Evolutionary conservation across 2,113 vertebrate genomes (phyloP).

Genomic region (Syngnathus floridae): DNA sequence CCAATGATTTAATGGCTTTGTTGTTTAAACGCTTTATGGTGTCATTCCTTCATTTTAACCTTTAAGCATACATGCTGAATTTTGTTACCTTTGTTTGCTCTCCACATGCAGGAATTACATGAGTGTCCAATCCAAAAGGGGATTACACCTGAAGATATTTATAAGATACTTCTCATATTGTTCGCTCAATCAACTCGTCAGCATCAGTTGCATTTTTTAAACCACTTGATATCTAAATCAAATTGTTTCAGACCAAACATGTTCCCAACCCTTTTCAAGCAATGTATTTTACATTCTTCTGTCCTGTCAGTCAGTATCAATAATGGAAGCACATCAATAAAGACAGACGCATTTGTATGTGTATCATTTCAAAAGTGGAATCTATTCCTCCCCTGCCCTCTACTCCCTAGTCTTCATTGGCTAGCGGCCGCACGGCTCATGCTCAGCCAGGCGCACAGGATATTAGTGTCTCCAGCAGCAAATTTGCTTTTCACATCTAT

Average conservation of each 20-base stretch:
- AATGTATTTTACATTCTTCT: conserved; percentile 65
- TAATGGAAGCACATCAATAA: conserved; percentile 70
- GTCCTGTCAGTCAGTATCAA: conserved; percentile 67
- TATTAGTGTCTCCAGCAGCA: conserved; percentile 95
- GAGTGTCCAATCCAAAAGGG: conserved; percentile 1
- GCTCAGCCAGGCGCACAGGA: conserved; percentile 79
- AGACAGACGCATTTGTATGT: conserved; percentile 67
- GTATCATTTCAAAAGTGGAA: conserved; percentile 64
- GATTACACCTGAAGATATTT: conserved; percentile 28
- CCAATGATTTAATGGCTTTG: too few relatives aligned
- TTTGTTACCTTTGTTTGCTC: too few relatives aligned
- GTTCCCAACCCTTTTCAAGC: conserved; percentile 49
- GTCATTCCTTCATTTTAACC: too few relatives aligned
- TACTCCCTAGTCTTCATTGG: conserved; percentile 46
- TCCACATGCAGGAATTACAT: too few relatives aligned
- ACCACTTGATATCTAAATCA: conserved; percentile 55
- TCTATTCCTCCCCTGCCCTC: conserved; percentile 59
- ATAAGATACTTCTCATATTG: conserved; percentile 21
- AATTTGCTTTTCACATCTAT: conserved; percentile 99
- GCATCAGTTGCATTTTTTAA: conserved; percentile 43
- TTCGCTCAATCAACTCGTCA: conserved; percentile 34
- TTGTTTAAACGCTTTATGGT: too few relatives aligned
- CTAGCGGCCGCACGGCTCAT: conserved; percentile 60
- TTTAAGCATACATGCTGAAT: too few relatives aligned
- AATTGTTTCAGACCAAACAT: conserved; percentile 59